These are phyloP conservation scores for Hirtodrosophila histrioides DNA, from an alignment of 2,888 invertebrate species.

Conservation along the genomic window DNA sequence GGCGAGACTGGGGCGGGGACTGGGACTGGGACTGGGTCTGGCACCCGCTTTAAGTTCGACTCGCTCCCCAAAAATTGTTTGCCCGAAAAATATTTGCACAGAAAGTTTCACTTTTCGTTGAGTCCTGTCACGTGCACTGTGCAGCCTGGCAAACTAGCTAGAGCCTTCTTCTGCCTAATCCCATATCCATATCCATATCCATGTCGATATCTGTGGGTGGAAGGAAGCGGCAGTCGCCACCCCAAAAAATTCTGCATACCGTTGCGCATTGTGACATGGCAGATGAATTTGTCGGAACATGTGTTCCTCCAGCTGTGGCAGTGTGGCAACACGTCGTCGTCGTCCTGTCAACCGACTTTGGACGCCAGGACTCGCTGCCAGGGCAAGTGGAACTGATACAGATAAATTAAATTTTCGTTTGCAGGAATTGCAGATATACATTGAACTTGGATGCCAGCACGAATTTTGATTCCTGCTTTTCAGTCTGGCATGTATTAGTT, in stretches of 20 bases:
- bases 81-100: slow-evolving; percentile 66
- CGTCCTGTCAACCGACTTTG: slow-evolving; percentile 24
- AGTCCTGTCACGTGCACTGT: slow-evolving; percentile 75
- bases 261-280: slow-evolving; percentile 79
- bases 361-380: not conserved
- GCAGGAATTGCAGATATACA: slow-evolving; percentile 39
- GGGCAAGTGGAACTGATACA: slow-evolving; percentile 72
- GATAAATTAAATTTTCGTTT: slow-evolving; percentile 76
- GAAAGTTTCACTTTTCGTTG: slow-evolving; percentile 73
- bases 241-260: slow-evolving; percentile 67
- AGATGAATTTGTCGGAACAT: slow-evolving; percentile 80
- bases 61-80: slow-evolving; percentile 35
- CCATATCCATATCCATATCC: slow-evolving; percentile 29
- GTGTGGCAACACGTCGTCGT: slow-evolving; percentile 12
- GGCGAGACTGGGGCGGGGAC: not conserved
- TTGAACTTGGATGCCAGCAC: slow-evolving; percentile 72
- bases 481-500: slow-evolving; percentile 45
- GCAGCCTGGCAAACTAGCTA: slow-evolving; percentile 51
- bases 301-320: slow-evolving; percentile 71
- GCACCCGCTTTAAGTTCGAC: slow-evolving; percentile 33
- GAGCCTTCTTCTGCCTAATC: not conserved
- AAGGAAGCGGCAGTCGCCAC: slow-evolving; percentile 6
- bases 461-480: slow-evolving; percentile 62
- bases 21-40: not conserved
- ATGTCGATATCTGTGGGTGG: slow-evolving; percentile 39